phyloP scores from a whole-genome alignment of 2,797 vertebrate species.

The Crenichthys baileyi region DNA sequence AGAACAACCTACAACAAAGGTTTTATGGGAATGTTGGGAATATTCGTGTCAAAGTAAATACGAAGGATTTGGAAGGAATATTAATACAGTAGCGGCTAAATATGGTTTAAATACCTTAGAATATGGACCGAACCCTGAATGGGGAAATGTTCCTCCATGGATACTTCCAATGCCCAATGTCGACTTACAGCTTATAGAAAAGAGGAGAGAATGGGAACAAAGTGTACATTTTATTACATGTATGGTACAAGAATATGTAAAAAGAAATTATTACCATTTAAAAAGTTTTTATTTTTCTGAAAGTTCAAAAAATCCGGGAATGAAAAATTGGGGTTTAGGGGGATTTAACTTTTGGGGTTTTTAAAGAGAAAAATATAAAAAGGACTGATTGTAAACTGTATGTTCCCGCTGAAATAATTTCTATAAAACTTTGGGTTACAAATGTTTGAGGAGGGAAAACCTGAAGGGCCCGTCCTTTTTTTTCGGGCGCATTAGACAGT shows the following conservation, averaged over 20 bases:
- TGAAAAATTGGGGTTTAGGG: background rate
- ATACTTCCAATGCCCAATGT: background rate
- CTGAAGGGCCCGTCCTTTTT: too few species aligned
- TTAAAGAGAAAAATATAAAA: background rate
- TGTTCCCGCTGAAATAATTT: background rate
- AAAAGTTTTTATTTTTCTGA: too few species aligned
- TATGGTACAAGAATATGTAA: background rate
- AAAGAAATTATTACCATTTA: background rate
- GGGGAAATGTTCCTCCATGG: background rate
- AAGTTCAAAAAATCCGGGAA: background rate
- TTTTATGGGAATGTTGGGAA: background rate
- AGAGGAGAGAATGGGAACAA: background rate
- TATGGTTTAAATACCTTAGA: background rate
- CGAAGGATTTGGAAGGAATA: background rate
- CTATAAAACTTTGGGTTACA: background rate
- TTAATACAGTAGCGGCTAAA: too few species aligned
- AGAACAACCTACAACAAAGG: too few species aligned
- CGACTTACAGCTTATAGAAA: background rate
- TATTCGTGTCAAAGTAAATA: background rate
- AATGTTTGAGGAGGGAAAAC: background rate
- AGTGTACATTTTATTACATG: background rate
- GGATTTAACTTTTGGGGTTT: too few species aligned
- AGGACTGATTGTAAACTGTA: background rate
- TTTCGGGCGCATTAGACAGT: too few species aligned
- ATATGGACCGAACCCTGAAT: background rate